Evolutionary conservation across 1,140 invertebrate species (phyloP).

Genomic region (Drosophila ananassae): DNA sequence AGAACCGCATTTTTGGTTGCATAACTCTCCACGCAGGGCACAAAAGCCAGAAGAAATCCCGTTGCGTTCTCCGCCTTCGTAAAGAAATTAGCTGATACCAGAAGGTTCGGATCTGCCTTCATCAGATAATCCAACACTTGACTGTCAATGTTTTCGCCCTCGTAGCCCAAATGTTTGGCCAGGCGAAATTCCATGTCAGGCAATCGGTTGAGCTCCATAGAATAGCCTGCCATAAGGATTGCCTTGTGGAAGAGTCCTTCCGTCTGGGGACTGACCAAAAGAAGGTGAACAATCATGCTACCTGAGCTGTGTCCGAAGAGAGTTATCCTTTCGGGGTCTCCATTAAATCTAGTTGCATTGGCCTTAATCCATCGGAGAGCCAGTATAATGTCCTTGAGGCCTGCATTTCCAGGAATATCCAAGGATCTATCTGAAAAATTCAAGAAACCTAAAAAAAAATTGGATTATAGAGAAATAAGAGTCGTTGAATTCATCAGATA

Average conservation of each 20-base stretch:
- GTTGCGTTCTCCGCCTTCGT: conserved; percentile 27
- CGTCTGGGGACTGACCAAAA: conserved; percentile 66
- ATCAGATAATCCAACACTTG: conserved; percentile 44
- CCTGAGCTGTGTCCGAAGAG: conserved; percentile 85
- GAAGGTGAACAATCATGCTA: conserved; percentile 72
- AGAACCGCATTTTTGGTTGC: conserved; percentile 39
- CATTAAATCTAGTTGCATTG: conserved; percentile 87
- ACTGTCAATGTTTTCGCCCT: conserved; percentile 54
- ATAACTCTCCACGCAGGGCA: conserved; percentile 55
- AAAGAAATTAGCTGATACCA: conserved; percentile 36
- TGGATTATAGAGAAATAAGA: not conserved
- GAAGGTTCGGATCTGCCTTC: conserved; percentile 29
- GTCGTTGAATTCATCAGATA: not conserved
- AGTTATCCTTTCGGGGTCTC: conserved; percentile 86
- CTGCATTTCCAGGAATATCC: conserved; percentile 86
- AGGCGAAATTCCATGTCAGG: conserved; percentile 61
- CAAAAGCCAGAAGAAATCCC: not conserved
- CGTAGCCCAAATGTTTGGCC: conserved; percentile 66
- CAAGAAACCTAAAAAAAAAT: conserved; percentile 77
- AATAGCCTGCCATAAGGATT: conserved; percentile 85
- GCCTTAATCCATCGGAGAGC: conserved; percentile 86
- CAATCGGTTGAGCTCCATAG: conserved; percentile 53
- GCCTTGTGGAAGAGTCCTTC: conserved; percentile 86
- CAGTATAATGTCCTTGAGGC: conserved; percentile 85
- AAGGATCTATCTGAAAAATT: conserved; percentile 87